Percentiles rank a stretch among this genome's conserved stretches.
Conservation (phyloP, 2,113 vertebrate species). For the Camelus dromedarius region DNA sequence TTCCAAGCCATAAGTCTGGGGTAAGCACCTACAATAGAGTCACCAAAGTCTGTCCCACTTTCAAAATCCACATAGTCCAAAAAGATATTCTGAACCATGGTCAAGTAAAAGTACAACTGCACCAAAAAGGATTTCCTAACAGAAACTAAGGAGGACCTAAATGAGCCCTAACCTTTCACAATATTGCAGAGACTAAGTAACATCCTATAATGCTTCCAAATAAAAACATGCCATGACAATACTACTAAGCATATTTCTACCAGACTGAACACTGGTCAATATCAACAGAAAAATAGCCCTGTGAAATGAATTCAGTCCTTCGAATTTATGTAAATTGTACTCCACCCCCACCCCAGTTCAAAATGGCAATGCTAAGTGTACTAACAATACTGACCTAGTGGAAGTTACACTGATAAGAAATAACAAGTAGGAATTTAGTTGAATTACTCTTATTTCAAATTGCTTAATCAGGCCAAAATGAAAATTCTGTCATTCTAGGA, state of each 20-base stretch:
- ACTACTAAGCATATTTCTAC: constrained; percentile 10
- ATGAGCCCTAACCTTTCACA: not conserved
- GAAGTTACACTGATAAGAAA: not conserved
- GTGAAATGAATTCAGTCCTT: not conserved
- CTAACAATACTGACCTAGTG: not conserved
- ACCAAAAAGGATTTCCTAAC: not conserved
- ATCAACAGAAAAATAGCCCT: not conserved
- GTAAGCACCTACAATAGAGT: not conserved
- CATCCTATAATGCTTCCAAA: not conserved
- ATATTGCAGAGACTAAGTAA: not conserved
- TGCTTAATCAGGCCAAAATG: constrained; percentile 24
- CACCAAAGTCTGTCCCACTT: not conserved
- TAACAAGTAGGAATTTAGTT: not conserved
- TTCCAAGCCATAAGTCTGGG: not conserved
- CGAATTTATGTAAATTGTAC: not conserved
- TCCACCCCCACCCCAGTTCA: not conserved
- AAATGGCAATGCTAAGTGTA: not conserved
- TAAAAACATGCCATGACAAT: not conserved
- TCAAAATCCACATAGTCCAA: not conserved
- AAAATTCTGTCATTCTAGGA: constrained; percentile 16
- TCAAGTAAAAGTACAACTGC: constrained; percentile 36
- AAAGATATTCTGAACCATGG: not conserved
- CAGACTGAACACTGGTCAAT: not conserved
- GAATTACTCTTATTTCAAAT: constrained; percentile 17
- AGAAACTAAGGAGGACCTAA: not conserved